Base-by-base conservation (phyloP, 2,888 invertebrate species). In the Plagiodera versicolora region DNA sequence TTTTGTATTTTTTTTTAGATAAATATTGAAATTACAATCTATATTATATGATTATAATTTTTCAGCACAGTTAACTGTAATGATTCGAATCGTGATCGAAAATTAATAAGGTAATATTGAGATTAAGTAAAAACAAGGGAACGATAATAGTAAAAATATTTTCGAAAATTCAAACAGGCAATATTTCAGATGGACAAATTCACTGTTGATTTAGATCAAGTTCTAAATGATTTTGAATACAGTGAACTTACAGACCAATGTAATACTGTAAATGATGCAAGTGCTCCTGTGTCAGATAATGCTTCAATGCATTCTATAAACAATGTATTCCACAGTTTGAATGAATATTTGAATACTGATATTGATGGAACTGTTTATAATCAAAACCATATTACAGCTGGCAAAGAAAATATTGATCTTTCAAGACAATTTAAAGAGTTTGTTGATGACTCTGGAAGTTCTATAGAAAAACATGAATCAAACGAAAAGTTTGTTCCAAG, bases 141-240 rank as follows among this genome's bases (percentile, higher is more conserved):
- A n/a, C n/a, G n/a, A n/a, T n/a, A n/a, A n/a, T n/a, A n/a, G n/a
- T n/a, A n/a, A n/a, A n/a, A n/a, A n/a, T n/a, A n/a, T n/a, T n/a
- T n/a, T n/a, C n/a, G n/a, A n/a, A n/a, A n/a, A n/a, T n/a, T n/a
- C n/a, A n/a, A n/a, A n/a, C n/a, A n/a, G n/a, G n/a, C n/a, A n/a
- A n/a, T n/a, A n/a, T 60, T 61, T 50, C 28, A 78, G 74, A 81
- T 81, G 81, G 81, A 81, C 69, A 81, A 81, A 70, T 81, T 79
- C 68, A 76, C 81, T 46, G 87, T 92, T 64, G 92, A 93, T 81
- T 83, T 93, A 74, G 92, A 93, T 78, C 90, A 91, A 82, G 90
- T 92, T 66, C 82, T 93, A 60, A 92, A 93, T 79, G 92, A 92
- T 77, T 89, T 93, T 75, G 92, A 93, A 79, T 86, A 89, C 71